Evolutionary conservation across 2,113 vertebrate species (phyloP), one percentile per base, ranked within the genome.

Genomic region (Oryzias celebensis): DNA sequence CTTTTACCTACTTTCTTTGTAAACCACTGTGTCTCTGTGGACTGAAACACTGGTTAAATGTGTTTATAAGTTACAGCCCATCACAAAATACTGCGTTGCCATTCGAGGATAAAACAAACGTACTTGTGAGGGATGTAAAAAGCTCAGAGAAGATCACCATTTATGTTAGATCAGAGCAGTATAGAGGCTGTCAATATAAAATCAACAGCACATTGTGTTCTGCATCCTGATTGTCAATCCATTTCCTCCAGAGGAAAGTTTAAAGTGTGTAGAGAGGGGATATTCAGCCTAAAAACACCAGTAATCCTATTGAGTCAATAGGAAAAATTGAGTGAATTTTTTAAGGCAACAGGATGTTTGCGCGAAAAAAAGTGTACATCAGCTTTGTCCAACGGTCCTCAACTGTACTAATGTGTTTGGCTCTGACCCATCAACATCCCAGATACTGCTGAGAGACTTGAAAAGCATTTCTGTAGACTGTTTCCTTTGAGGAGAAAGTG

Each of bases 11-110:
- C 51, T 66, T 74, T 50, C 67, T n/a, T 58, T 65, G 50, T 52
- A 16, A 28, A 48, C 43, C 7, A 46, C 50, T 3, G 36, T 1
- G 8, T 58, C 52, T 75, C 65, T 58, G 61, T 52, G 52, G 71
- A 81, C 41, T 17, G 26, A 49, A 78, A 62, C 64, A 68, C 58
- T 28, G 76, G 53, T 57, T 71, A 72, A 74, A 72, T 14, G 69
- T 58, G 50, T 26, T 26, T 49, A 68, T 54, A 61, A 52, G 56
- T 74, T 48, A 58, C 15, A 36, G 26, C 47, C 23, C 51, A 63
- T 69, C 62, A 58, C 55, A 53, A 31, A 75, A 49, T 43, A 31
- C 24, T 66, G 7, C 41, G n/a, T 23, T 68, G 51, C 12, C 46
- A 50, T 28, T 28, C 5, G 26, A 23, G 42, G 23, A 65, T 60